Conservation (phyloP, 2,797 vertebrate species). For the Lepus oiostolus region DNA sequence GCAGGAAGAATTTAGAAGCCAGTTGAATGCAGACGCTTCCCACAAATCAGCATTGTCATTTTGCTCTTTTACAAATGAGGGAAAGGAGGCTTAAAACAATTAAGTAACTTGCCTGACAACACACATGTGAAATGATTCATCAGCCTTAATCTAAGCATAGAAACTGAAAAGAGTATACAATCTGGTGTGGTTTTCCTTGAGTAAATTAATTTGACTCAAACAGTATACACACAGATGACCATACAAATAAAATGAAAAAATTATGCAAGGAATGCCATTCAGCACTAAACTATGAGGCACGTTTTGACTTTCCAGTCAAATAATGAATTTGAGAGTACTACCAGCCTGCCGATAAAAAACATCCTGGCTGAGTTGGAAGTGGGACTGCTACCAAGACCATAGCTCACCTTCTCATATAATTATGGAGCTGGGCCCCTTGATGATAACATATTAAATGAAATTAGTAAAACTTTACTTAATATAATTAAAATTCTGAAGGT, state of each 20-base stretch:
- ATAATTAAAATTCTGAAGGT: conserved; percentile 80
- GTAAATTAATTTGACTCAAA: conserved; percentile 65
- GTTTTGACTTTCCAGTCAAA: conserved; percentile 65
- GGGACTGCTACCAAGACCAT: conserved; percentile 21
- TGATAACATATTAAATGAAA: conserved; percentile 79
- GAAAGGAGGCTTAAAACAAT: background rate
- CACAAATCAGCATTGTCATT: background rate
- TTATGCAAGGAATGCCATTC: conserved; percentile 56
- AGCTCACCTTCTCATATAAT: conserved; percentile 65
- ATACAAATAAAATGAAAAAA: background rate
- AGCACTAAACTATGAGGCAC: conserved; percentile 60
- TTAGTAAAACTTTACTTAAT: conserved; percentile 74
- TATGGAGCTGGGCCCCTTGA: conserved; percentile 66
- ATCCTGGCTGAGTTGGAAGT: conserved; percentile 58
- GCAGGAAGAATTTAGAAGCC: background rate
- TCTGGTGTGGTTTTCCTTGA: conserved; percentile 16
- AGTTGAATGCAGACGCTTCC: background rate
- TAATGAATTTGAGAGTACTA: conserved; percentile 49
- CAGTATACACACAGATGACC: conserved; percentile 10
- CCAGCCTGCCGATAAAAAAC: conserved; percentile 54
- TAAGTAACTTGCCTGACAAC: background rate
- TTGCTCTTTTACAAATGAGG: background rate
- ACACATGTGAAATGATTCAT: background rate
- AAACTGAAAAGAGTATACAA: conserved; percentile 18
- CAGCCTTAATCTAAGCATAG: conserved; percentile 57